These are phyloP conservation scores for Ectropis crepuscularia DNA, from an alignment of 2,888 invertebrate species.

Conservation along the genomic window DNA sequence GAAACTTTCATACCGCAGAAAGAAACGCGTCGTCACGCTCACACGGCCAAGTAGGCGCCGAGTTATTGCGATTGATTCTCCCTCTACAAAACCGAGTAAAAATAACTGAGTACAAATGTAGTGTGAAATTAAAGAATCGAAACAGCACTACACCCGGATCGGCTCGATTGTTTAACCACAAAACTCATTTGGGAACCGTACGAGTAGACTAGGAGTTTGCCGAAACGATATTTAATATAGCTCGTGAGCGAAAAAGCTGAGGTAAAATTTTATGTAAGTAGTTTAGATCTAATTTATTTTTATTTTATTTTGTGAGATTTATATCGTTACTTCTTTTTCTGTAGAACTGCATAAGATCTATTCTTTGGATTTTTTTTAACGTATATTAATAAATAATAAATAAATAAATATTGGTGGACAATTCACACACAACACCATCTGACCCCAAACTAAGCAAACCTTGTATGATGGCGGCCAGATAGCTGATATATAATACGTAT, in stretches of 20 bases:
- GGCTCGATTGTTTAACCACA: conserved; percentile 78
- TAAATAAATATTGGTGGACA: too few species aligned
- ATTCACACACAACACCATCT: too few species aligned
- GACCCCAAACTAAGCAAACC: too few species aligned
- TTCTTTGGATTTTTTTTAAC: too few species aligned
- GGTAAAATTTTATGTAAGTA: too few species aligned
- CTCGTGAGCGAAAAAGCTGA: conserved; percentile 2
- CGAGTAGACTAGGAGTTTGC: conserved; percentile 51
- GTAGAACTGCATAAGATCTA: too few species aligned
- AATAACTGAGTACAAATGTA: conserved; percentile 63
- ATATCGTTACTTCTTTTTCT: too few species aligned
- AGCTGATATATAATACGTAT: too few species aligned
- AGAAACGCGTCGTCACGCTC: conserved; percentile 55
- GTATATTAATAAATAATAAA: too few species aligned
- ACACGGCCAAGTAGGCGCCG: conserved; percentile 49
- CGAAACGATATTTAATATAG: conserved; percentile 14
- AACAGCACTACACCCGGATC: conserved; percentile 50
- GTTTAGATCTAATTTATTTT: too few species aligned
- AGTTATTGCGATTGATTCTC: conserved; percentile 52
- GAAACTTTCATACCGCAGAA: conserved; percentile 34
- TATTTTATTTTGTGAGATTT: too few species aligned
- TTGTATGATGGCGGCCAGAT: too few species aligned
- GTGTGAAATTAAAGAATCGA: conserved; percentile 77
- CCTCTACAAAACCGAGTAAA: conserved; percentile 45
- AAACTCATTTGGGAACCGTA: conserved; percentile 73